Evolutionary conservation across 2,888 invertebrate species (phyloP).

Genomic region (Sphinx pinastri): DNA sequence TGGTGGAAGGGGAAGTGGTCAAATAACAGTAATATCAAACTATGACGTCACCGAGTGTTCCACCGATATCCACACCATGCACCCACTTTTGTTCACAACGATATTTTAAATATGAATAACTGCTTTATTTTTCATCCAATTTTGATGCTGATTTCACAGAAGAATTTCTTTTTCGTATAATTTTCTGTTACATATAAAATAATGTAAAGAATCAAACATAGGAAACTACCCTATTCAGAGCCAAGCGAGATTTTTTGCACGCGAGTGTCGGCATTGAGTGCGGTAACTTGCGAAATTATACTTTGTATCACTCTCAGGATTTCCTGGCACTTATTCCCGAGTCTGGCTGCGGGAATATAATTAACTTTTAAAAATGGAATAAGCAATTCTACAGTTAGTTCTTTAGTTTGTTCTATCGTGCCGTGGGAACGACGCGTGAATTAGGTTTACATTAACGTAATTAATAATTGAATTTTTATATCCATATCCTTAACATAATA

Average conservation of each 20-base stretch:
- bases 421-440: background rate
- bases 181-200: too few species aligned
- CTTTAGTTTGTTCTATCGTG: background rate
- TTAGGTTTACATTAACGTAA: background rate
- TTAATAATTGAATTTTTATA: background rate
- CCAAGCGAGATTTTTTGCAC: background rate
- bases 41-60: too few species aligned
- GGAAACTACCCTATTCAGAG: too few species aligned
- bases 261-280: background rate
- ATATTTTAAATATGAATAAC: too few species aligned
- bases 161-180: too few species aligned
- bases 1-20: too few species aligned
- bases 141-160: too few species aligned
- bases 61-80: too few species aligned
- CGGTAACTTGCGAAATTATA: slow-evolving; percentile 8
- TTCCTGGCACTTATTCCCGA: slow-evolving; percentile 5
- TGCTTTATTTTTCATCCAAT: too few species aligned
- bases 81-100: too few species aligned
- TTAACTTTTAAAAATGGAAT: slow-evolving; percentile 18
- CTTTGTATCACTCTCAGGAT: slow-evolving; percentile 19
- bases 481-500: background rate
- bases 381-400: slow-evolving; percentile 8
- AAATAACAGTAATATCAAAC: too few species aligned
- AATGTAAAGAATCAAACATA: too few species aligned
- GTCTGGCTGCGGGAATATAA: background rate